These are phyloP conservation scores for Saccopteryx leptura DNA, from an alignment of 2,113 vertebrate genomes.

Conservation along the genomic window DNA sequence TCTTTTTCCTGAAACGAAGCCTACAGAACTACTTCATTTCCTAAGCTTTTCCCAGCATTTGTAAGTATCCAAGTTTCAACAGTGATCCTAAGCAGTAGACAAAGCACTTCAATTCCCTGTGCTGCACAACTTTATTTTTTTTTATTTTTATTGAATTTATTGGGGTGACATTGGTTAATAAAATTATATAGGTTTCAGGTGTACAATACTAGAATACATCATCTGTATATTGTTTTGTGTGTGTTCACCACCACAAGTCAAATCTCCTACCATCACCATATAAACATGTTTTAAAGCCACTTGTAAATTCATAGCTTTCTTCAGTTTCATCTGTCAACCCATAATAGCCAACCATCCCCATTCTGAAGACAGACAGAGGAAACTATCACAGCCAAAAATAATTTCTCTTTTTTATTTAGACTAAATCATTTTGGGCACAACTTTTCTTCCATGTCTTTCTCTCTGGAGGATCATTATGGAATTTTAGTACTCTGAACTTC, in stretches of 20 bases:
- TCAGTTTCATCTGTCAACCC: conserved; percentile 43
- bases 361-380: conserved; percentile 69
- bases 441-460: conserved; percentile 57
- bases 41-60: conserved; percentile 66
- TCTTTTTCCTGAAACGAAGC: conserved; percentile 71
- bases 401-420: conserved; percentile 46
- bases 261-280: not conserved
- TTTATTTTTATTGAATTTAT: not conserved
- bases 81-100: not conserved
- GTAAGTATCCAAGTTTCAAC: conserved; percentile 55
- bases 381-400: conserved; percentile 59
- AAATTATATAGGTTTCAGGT: not conserved
- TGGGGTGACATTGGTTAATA: not conserved
- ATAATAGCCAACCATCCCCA: conserved; percentile 42
- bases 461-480: conserved; percentile 58
- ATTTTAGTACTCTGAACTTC: conserved; percentile 11
- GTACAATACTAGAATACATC: not conserved
- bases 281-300: conserved; percentile 76
- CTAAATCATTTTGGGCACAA: conserved; percentile 60
- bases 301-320: conserved; percentile 76
- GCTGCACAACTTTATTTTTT: conserved; percentile 69
- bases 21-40: conserved; percentile 79
- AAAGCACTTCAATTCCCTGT: conserved; percentile 25
- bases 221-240: not conserved
- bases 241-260: not conserved